Evolutionary conservation across 2,888 invertebrate genomes (phyloP), one percentile per base, ranked within the genome.

Genomic region (Lottia scabra): DNA sequence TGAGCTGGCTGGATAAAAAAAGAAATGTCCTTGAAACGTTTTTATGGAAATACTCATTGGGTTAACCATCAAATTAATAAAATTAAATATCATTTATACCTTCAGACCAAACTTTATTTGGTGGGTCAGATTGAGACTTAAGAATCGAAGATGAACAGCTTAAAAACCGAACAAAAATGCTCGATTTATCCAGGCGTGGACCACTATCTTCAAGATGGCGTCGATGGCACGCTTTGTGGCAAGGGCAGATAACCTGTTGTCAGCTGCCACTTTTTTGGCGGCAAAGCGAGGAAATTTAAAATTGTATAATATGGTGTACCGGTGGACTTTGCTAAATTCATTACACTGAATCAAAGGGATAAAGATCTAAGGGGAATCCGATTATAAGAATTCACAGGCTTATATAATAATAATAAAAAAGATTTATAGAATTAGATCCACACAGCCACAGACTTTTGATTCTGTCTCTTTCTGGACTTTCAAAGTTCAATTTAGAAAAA

Each of bases 111-210:
- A n/a, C n/a, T 56, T 56, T 56, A 23, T 12, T 56, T 19, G 23
- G 23, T 56, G 56, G 56, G 23, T 23, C 56, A 56, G 23, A 23
- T 56, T 56, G 56, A 56, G 56, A 56, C 56, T 56, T 56, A 56
- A 56, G 56, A 56, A 56, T 56, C 56, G 56, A 56, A 56, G 56
- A 56, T 56, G 56, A 23, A 56, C 56, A 56, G 56, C 56, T 56
- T 23, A 56, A 56, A 56, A 56, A 56, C 56, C 56, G 56, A 56
- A 56, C 56, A 56, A 56, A 56, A 56, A 56, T 56, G 56, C 56
- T 56, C 56, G 56, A 56, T 56, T 56, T 56, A 56, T 56, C 56
- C 56, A 56, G 56, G 56, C 56, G 56, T 56, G 56, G 56, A 56
- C 56, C 56, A 23, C 56, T 19, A 56, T 19, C 56, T 56, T 56